phyloP scores from a whole-genome alignment of 2,113 vertebrate genomes.

The Otus sunia region DNA sequence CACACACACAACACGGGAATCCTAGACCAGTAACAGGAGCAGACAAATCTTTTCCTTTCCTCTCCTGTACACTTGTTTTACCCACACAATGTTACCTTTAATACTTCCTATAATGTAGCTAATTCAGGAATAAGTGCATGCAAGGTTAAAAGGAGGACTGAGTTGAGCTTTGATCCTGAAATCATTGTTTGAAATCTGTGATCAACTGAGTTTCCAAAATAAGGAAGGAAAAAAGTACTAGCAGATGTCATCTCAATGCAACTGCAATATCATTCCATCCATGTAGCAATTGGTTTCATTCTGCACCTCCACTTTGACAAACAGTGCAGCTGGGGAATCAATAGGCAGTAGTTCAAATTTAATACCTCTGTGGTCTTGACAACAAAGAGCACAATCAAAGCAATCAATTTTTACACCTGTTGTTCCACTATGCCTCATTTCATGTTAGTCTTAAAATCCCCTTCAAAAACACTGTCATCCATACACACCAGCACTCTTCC shows the following conservation, averaged over 20 bases:
- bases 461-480: neutral
- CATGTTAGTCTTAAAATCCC: neutral
- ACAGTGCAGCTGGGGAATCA: neutral
- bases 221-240: neutral
- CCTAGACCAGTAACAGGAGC: neutral
- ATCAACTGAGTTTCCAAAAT: neutral
- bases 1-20: neutral
- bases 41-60: neutral
- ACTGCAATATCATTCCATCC: neutral
- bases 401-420: constrained; percentile 44
- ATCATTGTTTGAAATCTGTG: neutral
- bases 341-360: constrained; percentile 5
- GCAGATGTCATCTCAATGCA: constrained; percentile 1
- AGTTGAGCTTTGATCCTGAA: neutral
- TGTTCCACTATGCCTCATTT: neutral
- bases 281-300: neutral
- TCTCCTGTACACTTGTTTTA: neutral
- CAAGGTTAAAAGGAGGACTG: neutral
- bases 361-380: neutral
- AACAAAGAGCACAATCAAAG: constrained; percentile 24
- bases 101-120: neutral
- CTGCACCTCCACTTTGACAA: neutral
- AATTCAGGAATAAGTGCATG: neutral
- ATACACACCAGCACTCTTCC: neutral
- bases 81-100: neutral